Conservation (phyloP, 2,113 vertebrate genomes). For the Trinectes maculatus region DNA sequence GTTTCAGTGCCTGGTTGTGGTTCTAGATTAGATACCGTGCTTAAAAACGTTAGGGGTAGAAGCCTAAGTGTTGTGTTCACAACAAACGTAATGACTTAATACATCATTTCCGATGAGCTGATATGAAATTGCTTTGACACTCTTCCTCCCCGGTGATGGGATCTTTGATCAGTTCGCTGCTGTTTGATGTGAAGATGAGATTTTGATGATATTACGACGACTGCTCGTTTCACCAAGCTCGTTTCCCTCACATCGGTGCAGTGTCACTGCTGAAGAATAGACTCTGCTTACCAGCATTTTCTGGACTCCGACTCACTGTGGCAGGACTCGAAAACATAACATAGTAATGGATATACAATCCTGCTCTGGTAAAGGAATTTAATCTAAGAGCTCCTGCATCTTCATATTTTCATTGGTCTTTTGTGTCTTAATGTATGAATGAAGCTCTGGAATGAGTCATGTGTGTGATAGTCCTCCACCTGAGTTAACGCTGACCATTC, state of each 20-base stretch:
- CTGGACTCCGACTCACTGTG: too few species aligned
- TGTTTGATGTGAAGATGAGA: constrained; percentile 30
- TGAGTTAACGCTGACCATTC: constrained; percentile 9
- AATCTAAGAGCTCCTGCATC: not conserved
- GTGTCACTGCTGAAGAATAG: too few species aligned
- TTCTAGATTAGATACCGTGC: not conserved
- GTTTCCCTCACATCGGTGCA: not conserved
- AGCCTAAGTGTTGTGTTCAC: not conserved
- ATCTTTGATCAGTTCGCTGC: constrained; percentile 22
- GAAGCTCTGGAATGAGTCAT: constrained; percentile 28
- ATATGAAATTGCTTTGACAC: constrained; percentile 21
- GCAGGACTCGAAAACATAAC: too few species aligned
- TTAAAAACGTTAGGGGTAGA: not conserved
- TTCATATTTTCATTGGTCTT: not conserved
- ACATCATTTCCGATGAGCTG: too few species aligned
- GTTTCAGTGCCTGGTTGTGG: not conserved
- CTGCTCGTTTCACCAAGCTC: not conserved
- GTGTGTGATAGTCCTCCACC: constrained; percentile 27
- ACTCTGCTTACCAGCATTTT: too few species aligned
- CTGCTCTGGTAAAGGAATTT: too few species aligned
- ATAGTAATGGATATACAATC: too few species aligned
- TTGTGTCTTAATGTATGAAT: constrained; percentile 13
- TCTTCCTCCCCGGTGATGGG: not conserved
- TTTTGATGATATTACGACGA: not conserved
- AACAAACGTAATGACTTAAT: too few species aligned